These are phyloP conservation scores for Centruroides sculpturatus DNA, from an alignment of 1,140 invertebrate species.

Conservation along the genomic window DNA sequence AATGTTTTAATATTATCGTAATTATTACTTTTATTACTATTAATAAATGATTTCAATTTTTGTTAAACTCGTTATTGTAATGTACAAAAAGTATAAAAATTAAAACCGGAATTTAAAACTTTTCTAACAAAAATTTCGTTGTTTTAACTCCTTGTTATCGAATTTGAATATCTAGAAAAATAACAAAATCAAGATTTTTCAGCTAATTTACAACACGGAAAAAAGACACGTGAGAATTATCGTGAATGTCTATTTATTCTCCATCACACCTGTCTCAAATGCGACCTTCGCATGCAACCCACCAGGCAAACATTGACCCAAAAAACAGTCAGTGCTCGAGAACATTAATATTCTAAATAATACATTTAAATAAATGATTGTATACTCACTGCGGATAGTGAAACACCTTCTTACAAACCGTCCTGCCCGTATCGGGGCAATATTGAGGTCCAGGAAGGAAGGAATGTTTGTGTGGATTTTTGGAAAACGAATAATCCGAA, in stretches of 20 bases:
- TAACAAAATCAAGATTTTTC: background rate
- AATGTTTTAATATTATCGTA: no score
- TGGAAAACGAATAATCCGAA: conserved; percentile 15
- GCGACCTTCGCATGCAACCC: background rate
- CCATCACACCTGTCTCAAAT: background rate
- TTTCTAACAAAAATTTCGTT: no score
- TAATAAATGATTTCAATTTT: no score
- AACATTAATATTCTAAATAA: background rate
- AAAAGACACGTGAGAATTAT: background rate
- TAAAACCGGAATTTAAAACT: no score
- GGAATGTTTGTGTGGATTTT: conserved; percentile 8
- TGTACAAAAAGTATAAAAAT: no score
- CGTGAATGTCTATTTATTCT: background rate
- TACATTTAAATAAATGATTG: background rate
- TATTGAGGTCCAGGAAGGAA: conserved; percentile 17
- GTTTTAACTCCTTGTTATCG: no score
- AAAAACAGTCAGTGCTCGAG: background rate
- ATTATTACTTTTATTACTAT: no score
- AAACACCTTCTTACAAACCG: conserved; percentile 18
- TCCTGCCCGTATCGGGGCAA: conserved; percentile 21
- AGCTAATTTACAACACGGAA: background rate
- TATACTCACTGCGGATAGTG: conserved; percentile 16
- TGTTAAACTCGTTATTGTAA: no score
- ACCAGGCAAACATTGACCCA: background rate
- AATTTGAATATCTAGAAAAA: no score